A percentile compares a stretch with the other conserved stretches of the same genome.
phyloP scores from a whole-genome alignment of 2,888 invertebrate genomes.

The Sarcophaga rosellei region DNA sequence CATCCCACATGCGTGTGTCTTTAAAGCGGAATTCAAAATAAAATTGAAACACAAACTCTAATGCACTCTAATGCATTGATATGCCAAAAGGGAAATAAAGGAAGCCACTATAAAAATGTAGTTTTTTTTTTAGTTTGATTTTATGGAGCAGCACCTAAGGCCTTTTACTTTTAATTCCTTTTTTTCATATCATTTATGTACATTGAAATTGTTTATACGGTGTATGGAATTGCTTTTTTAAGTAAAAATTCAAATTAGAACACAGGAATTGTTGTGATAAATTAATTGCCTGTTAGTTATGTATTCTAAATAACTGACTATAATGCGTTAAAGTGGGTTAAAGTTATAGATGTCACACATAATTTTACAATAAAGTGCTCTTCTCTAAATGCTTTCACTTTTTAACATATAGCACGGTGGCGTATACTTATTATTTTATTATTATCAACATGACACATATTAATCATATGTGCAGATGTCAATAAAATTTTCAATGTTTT shows the following conservation, averaged over 20 bases:
- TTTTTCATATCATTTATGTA: not conserved
- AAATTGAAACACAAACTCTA: conserved; percentile 19
- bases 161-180: not conserved
- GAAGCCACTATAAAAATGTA: not conserved
- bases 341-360: no score
- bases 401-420: no score
- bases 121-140: no score
- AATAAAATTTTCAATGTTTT: no score
- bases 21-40: not conserved
- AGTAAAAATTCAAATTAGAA: not conserved
- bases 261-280: conserved; percentile 4
- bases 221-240: not conserved
- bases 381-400: no score
- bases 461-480: no score
- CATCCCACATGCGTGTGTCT: not conserved
- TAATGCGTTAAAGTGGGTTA: no score
- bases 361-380: no score
- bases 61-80: not conserved
- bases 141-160: conserved; percentile 1
- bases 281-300: not conserved
- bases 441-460: no score
- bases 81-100: conserved; percentile 17
- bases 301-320: no score
- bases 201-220: no score
- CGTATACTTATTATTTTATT: no score